These are phyloP conservation scores for Calephelis nemesis DNA, from an alignment of 1,140 invertebrate species.

Conservation along the genomic window DNA sequence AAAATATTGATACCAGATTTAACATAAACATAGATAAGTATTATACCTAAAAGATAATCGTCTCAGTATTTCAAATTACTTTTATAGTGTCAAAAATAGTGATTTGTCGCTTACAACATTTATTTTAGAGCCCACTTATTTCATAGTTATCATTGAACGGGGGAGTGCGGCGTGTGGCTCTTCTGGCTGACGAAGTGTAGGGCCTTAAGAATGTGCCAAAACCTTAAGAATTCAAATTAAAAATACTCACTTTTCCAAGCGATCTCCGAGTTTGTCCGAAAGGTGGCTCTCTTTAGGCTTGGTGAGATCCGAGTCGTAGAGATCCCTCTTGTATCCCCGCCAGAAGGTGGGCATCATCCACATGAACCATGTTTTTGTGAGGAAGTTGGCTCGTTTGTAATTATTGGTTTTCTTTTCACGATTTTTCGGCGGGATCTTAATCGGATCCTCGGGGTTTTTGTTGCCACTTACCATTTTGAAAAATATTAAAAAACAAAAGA, in stretches of 20 bases:
- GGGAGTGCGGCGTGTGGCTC: too few species aligned
- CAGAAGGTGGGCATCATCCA: slow-evolving; percentile 85
- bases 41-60: too few species aligned
- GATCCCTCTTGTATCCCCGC: slow-evolving; percentile 83
- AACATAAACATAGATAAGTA: too few species aligned
- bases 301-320: slow-evolving; percentile 85
- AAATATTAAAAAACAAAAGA: slow-evolving; percentile 33
- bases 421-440: slow-evolving; percentile 67
- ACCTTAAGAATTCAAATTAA: slow-evolving; percentile 5
- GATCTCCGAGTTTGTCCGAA: slow-evolving; percentile 81
- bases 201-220: neutral
- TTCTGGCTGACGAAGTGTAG: too few species aligned
- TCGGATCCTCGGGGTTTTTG: slow-evolving; percentile 58
- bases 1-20: too few species aligned
- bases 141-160: too few species aligned
- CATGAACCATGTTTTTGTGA: slow-evolving; percentile 76
- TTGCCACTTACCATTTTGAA: slow-evolving; percentile 74
- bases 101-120: too few species aligned
- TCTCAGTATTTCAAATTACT: too few species aligned
- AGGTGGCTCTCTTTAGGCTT: slow-evolving; percentile 81
- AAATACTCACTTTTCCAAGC: slow-evolving; percentile 81
- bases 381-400: slow-evolving; percentile 60
- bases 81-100: too few species aligned
- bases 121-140: too few species aligned
- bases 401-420: slow-evolving; percentile 71